These are phyloP conservation scores for Capromys pilorides DNA, from an alignment of 2,797 vertebrate genomes.

Conservation along the genomic window DNA sequence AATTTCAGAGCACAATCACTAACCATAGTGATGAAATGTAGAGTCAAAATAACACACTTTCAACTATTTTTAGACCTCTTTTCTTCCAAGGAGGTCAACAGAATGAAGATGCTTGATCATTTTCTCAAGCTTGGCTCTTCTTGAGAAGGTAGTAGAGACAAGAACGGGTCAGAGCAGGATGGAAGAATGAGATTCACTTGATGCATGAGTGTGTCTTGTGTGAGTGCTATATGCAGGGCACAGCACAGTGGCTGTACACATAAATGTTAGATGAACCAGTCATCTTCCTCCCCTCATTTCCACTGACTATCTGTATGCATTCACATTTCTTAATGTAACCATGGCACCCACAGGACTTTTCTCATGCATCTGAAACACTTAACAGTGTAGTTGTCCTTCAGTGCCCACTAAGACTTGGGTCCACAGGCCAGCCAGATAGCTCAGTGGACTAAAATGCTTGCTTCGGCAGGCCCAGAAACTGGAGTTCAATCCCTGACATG, in stretches of 20 bases:
- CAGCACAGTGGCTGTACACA: background rate
- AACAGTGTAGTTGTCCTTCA: background rate
- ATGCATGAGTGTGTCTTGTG: conserved; percentile 44
- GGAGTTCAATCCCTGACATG: no score
- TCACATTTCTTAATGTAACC: background rate
- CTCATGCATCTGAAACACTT: conserved; percentile 8
- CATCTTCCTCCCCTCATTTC: background rate
- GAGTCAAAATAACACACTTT: conserved; percentile 70
- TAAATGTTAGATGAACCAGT: background rate
- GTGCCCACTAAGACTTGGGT: background rate
- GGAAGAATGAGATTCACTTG: conserved; percentile 13
- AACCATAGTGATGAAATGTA: conserved; percentile 54
- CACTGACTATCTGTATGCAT: background rate
- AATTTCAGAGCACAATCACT: conserved; percentile 58
- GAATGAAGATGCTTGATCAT: conserved; percentile 9
- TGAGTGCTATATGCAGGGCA: background rate
- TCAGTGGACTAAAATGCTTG: no score
- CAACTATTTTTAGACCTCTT: conserved; percentile 70
- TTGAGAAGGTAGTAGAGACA: background rate
- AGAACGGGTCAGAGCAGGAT: background rate
- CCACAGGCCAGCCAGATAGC: background rate
- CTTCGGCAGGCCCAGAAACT: no score
- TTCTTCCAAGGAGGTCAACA: conserved; percentile 56
- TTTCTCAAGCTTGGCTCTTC: conserved; percentile 9
- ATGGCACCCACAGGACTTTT: background rate